Conservation (phyloP, 2,113 vertebrate genomes). For the Psilopogon haemacephalus region DNA sequence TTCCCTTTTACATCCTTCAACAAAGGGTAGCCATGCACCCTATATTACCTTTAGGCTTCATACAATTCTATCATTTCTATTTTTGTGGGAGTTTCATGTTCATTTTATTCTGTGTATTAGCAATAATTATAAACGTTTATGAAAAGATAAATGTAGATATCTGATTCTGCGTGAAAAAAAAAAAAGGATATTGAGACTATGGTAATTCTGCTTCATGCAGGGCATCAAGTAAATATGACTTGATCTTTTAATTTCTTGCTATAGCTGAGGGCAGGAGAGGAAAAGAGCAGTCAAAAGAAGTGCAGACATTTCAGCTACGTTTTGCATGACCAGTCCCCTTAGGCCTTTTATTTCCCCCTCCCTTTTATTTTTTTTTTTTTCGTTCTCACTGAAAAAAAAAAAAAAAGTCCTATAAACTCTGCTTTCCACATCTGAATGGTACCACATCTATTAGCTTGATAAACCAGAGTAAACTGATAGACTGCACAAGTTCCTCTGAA, state of each 20-base stretch:
- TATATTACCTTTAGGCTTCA: background rate
- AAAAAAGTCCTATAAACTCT: slow-evolving; percentile 30
- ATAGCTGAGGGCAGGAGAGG: background rate
- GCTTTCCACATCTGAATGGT: slow-evolving; percentile 43
- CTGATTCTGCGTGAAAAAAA: background rate
- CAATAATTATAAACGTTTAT: background rate
- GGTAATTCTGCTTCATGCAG: background rate
- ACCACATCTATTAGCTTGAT: slow-evolving; percentile 18
- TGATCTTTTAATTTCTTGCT: background rate
- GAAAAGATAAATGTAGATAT: background rate
- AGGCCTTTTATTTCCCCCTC: background rate
- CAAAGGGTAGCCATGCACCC: background rate
- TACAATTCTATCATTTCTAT: background rate
- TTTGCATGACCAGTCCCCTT: slow-evolving; percentile 20
- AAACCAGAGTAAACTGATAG: slow-evolving; percentile 28
- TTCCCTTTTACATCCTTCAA: background rate
- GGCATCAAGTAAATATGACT: background rate
- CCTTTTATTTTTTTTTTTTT: slow-evolving; percentile 28
- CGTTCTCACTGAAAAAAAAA: background rate
- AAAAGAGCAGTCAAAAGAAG: background rate
- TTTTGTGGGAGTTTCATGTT: background rate
- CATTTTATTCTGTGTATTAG: background rate
- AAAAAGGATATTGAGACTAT: background rate
- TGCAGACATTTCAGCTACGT: background rate
- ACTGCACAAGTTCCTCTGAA: slow-evolving; percentile 9